phyloP scores from a whole-genome alignment of 2,113 vertebrate genomes.

The Equus quagga region DNA sequence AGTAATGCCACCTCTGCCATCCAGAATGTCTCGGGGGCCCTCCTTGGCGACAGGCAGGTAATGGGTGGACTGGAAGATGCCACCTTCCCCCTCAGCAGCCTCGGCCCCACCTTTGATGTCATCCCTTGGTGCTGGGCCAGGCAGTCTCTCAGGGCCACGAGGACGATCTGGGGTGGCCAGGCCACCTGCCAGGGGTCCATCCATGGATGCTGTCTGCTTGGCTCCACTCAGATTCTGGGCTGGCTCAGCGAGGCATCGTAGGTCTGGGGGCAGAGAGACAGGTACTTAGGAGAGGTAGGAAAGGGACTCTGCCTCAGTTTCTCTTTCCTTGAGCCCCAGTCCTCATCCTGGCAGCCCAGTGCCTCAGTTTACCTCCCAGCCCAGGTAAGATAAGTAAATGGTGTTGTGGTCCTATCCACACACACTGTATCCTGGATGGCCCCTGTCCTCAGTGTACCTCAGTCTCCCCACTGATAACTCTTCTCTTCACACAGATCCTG shows the following conservation, averaged over 20 bases:
- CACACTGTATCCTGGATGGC: not conserved
- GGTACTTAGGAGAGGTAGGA: constrained; percentile 41
- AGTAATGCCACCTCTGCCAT: constrained; percentile 79
- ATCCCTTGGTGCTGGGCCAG: constrained; percentile 64
- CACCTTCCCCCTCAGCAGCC: constrained; percentile 74
- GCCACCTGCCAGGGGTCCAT: constrained; percentile 70
- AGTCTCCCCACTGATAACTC: not conserved
- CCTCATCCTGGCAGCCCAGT: not conserved
- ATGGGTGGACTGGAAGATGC: constrained; percentile 69
- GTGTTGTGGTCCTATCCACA: not conserved
- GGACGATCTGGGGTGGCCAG: constrained; percentile 68
- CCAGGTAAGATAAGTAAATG: not conserved
- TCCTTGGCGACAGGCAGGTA: constrained; percentile 79
- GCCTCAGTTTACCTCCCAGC: constrained; percentile 52
- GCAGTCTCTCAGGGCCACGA: constrained; percentile 75
- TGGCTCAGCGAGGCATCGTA: constrained; percentile 68
- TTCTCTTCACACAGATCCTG: not conserved
- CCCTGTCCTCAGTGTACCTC: not conserved
- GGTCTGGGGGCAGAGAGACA: constrained; percentile 61
- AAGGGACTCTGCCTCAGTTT: constrained; percentile 23
- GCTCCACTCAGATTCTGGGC: constrained; percentile 13
- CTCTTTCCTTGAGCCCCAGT: not conserved
- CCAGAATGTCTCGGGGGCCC: constrained; percentile 72
- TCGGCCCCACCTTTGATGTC: constrained; percentile 76
- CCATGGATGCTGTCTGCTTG: constrained; percentile 63